Evolutionary conservation across 1,140 invertebrate species (phyloP).

Genomic region (Euwallacea fornicatus): DNA sequence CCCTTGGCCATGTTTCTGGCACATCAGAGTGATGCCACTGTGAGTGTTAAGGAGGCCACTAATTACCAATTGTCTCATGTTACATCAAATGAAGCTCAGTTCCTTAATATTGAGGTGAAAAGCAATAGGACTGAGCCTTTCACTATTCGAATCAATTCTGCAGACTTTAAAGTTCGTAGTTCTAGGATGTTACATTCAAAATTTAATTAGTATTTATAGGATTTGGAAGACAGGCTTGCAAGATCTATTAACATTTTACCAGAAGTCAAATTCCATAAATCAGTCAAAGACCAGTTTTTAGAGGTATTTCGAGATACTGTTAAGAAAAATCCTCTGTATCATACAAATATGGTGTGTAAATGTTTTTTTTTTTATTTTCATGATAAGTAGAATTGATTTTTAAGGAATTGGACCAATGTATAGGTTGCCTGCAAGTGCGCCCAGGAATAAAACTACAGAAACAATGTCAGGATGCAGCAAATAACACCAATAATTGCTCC

Average conservation of each 20-base stretch:
- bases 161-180: conserved; percentile 62
- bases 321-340: conserved; percentile 69
- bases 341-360: conserved; percentile 63
- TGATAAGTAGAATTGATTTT: background rate
- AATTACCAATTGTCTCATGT: conserved; percentile 68
- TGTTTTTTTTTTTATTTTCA: background rate
- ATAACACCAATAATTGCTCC: conserved; percentile 53
- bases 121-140: conserved; percentile 64
- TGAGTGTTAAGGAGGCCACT: conserved; percentile 74
- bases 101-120: conserved; percentile 78
- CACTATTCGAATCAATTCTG: conserved; percentile 72
- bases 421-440: conserved; percentile 81
- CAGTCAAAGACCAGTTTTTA: conserved; percentile 80
- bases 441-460: conserved; percentile 82
- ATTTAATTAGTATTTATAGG: conserved; percentile 50
- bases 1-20: conserved; percentile 74
- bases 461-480: conserved; percentile 60
- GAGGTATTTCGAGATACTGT: conserved; percentile 80
- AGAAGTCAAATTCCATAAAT: conserved; percentile 77
- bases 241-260: conserved; percentile 73
- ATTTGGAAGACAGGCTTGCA: conserved; percentile 76
- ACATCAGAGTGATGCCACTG: conserved; percentile 75
- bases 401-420: conserved; percentile 78
- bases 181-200: background rate
- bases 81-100: conserved; percentile 70